A percentile compares a stretch with the other conserved stretches of the same genome.
Evolutionary conservation across 2,113 vertebrate species (phyloP).

Genomic region (Elephantulus edwardii): DNA sequence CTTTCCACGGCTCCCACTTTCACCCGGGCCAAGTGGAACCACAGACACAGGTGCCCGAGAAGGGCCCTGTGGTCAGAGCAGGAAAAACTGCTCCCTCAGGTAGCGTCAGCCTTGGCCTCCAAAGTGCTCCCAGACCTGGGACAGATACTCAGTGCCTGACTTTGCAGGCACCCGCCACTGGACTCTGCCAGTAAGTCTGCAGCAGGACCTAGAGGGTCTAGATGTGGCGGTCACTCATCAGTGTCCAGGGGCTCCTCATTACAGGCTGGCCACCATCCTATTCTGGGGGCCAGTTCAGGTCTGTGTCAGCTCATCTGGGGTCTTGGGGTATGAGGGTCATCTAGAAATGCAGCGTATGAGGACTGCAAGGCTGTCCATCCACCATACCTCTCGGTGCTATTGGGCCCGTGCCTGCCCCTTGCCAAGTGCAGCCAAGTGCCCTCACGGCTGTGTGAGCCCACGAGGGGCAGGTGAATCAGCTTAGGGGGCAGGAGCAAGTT

Average conservation of each 20-base stretch:
- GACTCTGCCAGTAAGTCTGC: too few relatives aligned
- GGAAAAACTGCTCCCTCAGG: neutral
- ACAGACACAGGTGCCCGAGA: too few relatives aligned
- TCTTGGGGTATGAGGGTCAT: neutral
- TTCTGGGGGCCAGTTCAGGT: neutral
- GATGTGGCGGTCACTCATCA: too few relatives aligned
- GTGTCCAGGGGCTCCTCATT: neutral
- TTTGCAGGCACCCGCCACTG: too few relatives aligned
- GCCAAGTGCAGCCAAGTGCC: too few relatives aligned
- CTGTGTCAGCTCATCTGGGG: neutral
- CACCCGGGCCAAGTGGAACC: neutral
- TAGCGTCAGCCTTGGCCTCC: too few relatives aligned
- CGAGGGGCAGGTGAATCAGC: conserved; percentile 68
- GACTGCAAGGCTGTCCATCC: too few relatives aligned
- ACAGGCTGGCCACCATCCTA: neutral
- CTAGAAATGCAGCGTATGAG: too few relatives aligned
- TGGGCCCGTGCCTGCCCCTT: neutral
- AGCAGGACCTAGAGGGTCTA: too few relatives aligned
- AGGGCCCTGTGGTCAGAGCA: neutral
- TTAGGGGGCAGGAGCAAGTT: conserved; percentile 58
- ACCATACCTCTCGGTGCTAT: too few relatives aligned
- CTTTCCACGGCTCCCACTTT: neutral
- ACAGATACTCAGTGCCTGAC: neutral
- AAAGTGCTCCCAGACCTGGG: too few relatives aligned
- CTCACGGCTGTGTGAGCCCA: conserved; percentile 23